These are phyloP conservation scores for Cryptus viduatorius DNA, from an alignment of 2,888 invertebrate genomes.

Conservation along the genomic window DNA sequence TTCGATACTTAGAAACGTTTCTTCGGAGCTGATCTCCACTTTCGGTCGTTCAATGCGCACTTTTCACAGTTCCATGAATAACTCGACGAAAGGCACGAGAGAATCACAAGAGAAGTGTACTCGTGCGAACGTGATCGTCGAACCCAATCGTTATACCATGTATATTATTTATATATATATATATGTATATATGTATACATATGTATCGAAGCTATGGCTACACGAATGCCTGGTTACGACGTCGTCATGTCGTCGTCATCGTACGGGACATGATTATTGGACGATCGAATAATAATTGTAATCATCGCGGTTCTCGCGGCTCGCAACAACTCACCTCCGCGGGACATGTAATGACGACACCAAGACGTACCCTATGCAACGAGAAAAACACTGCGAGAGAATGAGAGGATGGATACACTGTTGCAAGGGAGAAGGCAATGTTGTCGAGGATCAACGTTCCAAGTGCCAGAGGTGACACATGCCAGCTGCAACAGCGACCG, in stretches of 20 bases:
- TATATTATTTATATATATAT: slow-evolving; percentile 3
- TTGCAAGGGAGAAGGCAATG: slow-evolving; percentile 11
- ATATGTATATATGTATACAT: not conserved
- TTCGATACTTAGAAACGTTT: not conserved
- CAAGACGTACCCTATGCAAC: slow-evolving; percentile 20
- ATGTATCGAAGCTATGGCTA: slow-evolving; percentile 3
- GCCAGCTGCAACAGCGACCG: slow-evolving; percentile 50
- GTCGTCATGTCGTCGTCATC: slow-evolving; percentile 58
- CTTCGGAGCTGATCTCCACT: slow-evolving; percentile 40
- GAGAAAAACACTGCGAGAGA: slow-evolving; percentile 10
- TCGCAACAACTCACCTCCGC: slow-evolving; percentile 38
- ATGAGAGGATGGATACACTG: not conserved
- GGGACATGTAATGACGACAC: slow-evolving; percentile 76
- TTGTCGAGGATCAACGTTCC: slow-evolving; percentile 56
- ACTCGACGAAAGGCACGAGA: slow-evolving; percentile 25
- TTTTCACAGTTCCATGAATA: slow-evolving; percentile 34
- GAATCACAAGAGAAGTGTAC: slow-evolving; percentile 19
- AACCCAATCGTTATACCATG: slow-evolving; percentile 71
- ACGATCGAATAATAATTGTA: slow-evolving; percentile 82
- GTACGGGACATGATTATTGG: slow-evolving; percentile 82
- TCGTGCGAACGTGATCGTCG: slow-evolving; percentile 79
- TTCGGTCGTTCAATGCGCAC: slow-evolving; percentile 42
- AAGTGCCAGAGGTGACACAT: slow-evolving; percentile 76
- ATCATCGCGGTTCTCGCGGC: slow-evolving; percentile 74
- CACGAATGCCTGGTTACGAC: slow-evolving; percentile 72